Base-by-base conservation (phyloP, 2,797 vertebrate species). In the Oreortyx pictus region DNA sequence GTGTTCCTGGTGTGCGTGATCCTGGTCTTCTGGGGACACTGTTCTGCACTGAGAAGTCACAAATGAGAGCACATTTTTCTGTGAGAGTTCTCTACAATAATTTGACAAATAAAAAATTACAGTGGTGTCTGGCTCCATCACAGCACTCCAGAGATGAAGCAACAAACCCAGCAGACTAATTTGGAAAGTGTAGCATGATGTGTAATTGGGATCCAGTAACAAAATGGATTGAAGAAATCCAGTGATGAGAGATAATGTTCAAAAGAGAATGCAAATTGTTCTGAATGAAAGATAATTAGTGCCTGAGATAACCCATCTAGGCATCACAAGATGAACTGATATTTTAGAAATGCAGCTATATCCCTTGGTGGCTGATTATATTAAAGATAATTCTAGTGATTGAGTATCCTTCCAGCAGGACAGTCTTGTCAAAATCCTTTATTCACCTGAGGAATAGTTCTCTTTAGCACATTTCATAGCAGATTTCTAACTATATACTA, bases 361-460 rank as follows among this genome's bases (percentile, higher is more conserved):
- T 95, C 57, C 61, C 65, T 68, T 59, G 7, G 72, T 93, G 90
- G 88, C 73, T 83, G 82, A 97, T 96, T 96, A 96, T 78, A 66
- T 75, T 89, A 88, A 92, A 88, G 90, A 92, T 89, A 95, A 94
- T 95, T 92, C 76, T 90, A 64, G 68, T 92, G 77, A 92, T 35
- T 94, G 96, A 97, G 91, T 84, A 91, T 84, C 83, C 86, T 92
- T 95, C 90, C 84, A 91, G 29, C 79, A 95, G 83, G 88, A 94
- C 91, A 85, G 89, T 90, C 90, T 95, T 95, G 93, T 93, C 15
- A 54, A 95, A 95, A 93, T 94, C 89, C 89, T 89, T 93, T 83
- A 91, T 85, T 96, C 95, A 54, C 64, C 91, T 92, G 85, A 93
- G 89, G 73, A 94, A 95, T 89, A 23, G 35, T 61, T 93, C 84